A percentile compares a stretch with the other conserved stretches of the same genome.
These are phyloP conservation scores for Oceanodroma leucorhoa DNA, from an alignment of 2,797 vertebrate genomes.

Conservation along the genomic window DNA sequence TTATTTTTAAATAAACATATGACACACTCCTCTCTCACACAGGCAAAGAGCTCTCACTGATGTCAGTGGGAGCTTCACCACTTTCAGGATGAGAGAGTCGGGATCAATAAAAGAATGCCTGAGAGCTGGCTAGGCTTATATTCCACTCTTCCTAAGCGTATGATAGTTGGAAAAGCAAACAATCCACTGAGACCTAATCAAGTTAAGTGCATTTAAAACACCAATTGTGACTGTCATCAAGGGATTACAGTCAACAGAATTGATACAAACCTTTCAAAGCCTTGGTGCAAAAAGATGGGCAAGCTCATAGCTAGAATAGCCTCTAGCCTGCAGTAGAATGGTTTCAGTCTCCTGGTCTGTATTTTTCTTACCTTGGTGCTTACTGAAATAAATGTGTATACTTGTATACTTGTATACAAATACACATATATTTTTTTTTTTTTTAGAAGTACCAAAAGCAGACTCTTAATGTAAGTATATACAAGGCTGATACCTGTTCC, in stretches of 20 bases:
- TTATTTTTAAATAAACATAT: background rate
- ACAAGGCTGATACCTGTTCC: background rate
- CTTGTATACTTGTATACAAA: no score
- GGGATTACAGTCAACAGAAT: background rate
- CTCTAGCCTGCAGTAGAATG: background rate
- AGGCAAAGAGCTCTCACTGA: background rate
- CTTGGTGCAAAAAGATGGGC: background rate
- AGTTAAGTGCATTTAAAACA: conserved; percentile 18
- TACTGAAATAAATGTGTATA: background rate
- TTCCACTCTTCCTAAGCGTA: background rate
- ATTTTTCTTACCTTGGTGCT: background rate
- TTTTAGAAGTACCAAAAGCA: background rate
- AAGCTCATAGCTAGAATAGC: background rate
- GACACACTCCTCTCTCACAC: background rate
- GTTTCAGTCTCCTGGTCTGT: background rate
- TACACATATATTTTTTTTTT: rapidly evolving
- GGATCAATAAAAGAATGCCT: background rate
- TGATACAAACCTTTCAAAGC: background rate
- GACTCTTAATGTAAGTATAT: rapidly evolving
- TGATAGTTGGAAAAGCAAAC: background rate
- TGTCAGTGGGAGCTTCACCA: background rate
- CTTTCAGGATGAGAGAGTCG: background rate
- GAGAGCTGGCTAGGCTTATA: background rate
- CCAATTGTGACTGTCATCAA: background rate
- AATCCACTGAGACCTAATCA: background rate